Percentiles rank a stretch among this genome's conserved stretches.
These are phyloP conservation scores for Strigops habroptila DNA, from an alignment of 2,113 vertebrate genomes.

Conservation along the genomic window DNA sequence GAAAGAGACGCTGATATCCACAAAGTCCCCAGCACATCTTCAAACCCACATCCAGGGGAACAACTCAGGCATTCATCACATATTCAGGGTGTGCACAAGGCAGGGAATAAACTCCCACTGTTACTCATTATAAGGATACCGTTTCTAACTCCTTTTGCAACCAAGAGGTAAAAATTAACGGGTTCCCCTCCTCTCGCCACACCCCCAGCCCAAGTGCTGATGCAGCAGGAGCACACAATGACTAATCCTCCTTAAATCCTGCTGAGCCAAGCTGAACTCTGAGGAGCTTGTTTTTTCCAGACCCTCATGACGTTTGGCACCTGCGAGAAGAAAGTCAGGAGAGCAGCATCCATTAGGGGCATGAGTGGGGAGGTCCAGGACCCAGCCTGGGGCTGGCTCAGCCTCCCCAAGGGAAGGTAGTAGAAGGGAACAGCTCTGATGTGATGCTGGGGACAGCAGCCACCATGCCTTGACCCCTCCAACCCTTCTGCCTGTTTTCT, in stretches of 20 bases:
- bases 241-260: constrained; percentile 35
- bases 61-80: fast-evolving
- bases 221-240: neutral
- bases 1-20: neutral
- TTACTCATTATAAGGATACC: constrained; percentile 13
- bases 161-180: constrained; percentile 41
- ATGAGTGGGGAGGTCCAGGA: fast-evolving
- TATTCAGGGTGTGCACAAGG: neutral
- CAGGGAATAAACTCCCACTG: neutral
- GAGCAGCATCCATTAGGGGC: neutral
- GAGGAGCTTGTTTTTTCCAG: neutral
- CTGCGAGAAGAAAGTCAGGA: neutral
- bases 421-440: neutral
- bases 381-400: neutral
- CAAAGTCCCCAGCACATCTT: neutral
- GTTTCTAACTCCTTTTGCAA: constrained; percentile 30
- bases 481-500: neutral
- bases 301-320: fast-evolving
- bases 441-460: fast-evolving
- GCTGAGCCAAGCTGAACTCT: constrained; percentile 9
- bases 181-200: neutral
- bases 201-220: constrained; percentile 2
- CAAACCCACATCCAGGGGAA: neutral
- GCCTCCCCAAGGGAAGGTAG: neutral
- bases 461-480: neutral